Base-by-base conservation (phyloP, 2,113 vertebrate genomes). In the Platichthys stellatus region DNA sequence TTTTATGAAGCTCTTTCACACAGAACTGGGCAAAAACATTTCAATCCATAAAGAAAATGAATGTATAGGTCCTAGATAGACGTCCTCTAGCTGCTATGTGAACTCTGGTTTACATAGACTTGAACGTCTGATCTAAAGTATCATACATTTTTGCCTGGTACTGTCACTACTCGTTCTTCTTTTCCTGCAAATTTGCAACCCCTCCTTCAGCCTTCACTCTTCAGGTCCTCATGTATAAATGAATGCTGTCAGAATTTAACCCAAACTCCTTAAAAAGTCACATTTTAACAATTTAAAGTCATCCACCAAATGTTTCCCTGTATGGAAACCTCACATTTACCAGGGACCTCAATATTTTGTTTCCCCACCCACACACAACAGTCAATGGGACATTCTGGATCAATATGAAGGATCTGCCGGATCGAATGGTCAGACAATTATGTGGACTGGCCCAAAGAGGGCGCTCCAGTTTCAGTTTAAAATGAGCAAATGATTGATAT, bases 81-180 rank as follows among this genome's bases (percentile, higher is more conserved):
- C 58, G 18, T 43, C 11, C 5, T 72, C 21, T 4, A 59, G 43
- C 20, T 47, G 31, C 12, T 0, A 43, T 14, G 12, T 63, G 31
- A 69, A 20, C 12, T 0, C 24, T 58, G 21, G 12, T 14, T 18
- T 2, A 31, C 17, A 20, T 47, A 13, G 5, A 10, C 58, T 67
- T 28, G 20, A 64, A 68, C 11, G 13, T 61, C 57, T 12, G 9
- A 51, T 0, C 45, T 47, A 58, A 13, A 58, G 18, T 49, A 7
- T 67, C 43, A 23, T 71, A 47, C 58, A 59, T 66, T 77, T 88
- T 86, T 82, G 69, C 78, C 73, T 51, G 31, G 62, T 13, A 76
- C 71, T 74, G 69, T 79, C 18, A 21, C 65, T 23, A 3, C 53
- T 56, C 1, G 0, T 3, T 11, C 12, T 59, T 67, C 57, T 21